Base-by-base conservation (phyloP, 2,113 vertebrate genomes). In the Rhodinocichla rosea region DNA sequence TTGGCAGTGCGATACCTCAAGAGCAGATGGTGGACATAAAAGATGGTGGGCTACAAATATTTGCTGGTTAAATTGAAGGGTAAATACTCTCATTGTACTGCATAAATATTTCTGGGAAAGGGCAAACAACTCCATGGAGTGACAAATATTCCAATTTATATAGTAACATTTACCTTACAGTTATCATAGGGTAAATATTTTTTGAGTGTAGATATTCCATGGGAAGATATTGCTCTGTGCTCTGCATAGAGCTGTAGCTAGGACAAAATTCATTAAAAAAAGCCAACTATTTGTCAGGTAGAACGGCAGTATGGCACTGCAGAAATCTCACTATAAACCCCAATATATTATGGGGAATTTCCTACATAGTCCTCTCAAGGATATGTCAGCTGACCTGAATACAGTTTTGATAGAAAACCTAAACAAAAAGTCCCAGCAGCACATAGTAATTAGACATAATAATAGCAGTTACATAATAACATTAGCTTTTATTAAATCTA, bases 11-110 rank as follows among this genome's bases (percentile, higher is more conserved):
- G 56, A 70, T 93, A n/a, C 39, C 47, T 81, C 15, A 11, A 77
- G 49, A 88, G 16, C 68, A 92, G 88, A 47, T 90, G 76, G 63
- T 68, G 23, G 44, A 22, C 30, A 33, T 55, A 78, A 81, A 86
- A 88, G 49, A 57, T 42, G 52, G 55, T 59, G 22, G 11, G 44
- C 55, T 78, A 74, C 68, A 96, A 95, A 97, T 96, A 95, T 96
- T 97, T 96, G 47, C 76, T 86, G 27, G 49, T 73, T 95, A 94
- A 97, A 96, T 95, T 94, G 82, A 86, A 91, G 18, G 37, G 76
- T 71, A 96, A 97, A 97, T 96, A 92, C 18, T 89, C 45, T 73
- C 39, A 47, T 75, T 78, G 60, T 75, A n/a, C 39, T 78, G 35
- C 53, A 95, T 55, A 67, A 93, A 80, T 94, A 83, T 86, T 93